These are phyloP conservation scores for Lycophotia porphyrea DNA, from an alignment of 2,888 invertebrate genomes.

Conservation along the genomic window DNA sequence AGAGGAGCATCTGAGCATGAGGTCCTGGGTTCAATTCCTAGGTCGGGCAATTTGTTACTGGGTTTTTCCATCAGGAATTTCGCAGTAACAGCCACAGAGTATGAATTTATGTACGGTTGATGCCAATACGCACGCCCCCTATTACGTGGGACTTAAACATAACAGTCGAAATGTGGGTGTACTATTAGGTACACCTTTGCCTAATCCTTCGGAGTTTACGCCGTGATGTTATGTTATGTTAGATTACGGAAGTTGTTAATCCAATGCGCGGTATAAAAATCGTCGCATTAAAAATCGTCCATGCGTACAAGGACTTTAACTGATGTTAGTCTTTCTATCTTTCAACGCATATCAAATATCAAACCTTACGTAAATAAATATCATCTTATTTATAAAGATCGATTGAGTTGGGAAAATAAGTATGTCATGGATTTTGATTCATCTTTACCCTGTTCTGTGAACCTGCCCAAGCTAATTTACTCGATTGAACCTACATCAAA, in stretches of 20 bases:
- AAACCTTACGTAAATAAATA: conserved; percentile 30
- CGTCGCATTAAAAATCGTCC: neutral
- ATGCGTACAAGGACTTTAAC: neutral
- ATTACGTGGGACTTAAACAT: neutral
- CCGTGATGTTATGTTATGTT: neutral
- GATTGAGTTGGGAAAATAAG: conserved; percentile 14
- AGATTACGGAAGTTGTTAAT: neutral
- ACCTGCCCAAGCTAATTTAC: conserved; percentile 54
- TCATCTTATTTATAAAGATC: conserved; percentile 34
- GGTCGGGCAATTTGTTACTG: neutral
- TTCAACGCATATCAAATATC: conserved; percentile 3
- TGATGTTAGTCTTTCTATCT: conserved; percentile 9
- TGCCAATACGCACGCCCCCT: neutral
- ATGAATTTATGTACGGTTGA: neutral
- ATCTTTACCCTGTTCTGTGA: conserved; percentile 48
- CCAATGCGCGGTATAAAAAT: neutral
- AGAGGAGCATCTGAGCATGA: too few relatives aligned
- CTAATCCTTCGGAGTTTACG: neutral
- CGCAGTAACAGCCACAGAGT: neutral
- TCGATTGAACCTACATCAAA: conserved; percentile 67
- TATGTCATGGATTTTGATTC: conserved; percentile 29
- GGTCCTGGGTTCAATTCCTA: neutral
- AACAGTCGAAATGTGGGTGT: neutral
- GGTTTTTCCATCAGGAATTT: neutral
- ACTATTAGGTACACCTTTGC: neutral